A percentile compares a stretch with the other conserved stretches of the same genome.
Conservation (phyloP, 1,140 invertebrate genomes). For the Cotesia chilonis region DNA sequence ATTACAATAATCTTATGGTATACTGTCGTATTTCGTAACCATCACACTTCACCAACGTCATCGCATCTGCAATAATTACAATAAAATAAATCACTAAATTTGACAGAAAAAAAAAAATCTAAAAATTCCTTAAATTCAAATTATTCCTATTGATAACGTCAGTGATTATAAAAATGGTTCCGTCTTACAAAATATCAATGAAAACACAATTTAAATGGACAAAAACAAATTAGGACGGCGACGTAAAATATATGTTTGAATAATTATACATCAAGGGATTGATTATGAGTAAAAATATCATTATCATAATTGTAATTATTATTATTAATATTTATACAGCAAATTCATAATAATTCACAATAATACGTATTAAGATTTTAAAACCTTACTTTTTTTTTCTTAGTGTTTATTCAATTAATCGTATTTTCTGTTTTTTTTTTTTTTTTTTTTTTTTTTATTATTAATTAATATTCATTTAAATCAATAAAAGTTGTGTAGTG, state of each 20-base stretch:
- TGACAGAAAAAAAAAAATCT: too few species aligned
- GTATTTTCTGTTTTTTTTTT: constrained; percentile 27
- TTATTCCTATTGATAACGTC: too few species aligned
- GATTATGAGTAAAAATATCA: constrained; percentile 8
- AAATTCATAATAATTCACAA: constrained; percentile 47
- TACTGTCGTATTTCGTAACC: constrained; percentile 58
- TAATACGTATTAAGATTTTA: constrained; percentile 47
- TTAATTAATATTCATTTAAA: constrained; percentile 46
- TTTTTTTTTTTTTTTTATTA: constrained; percentile 35
- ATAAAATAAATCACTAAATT: too few species aligned
- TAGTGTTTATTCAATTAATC: constrained; percentile 49
- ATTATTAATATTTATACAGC: constrained; percentile 38
- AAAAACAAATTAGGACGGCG: constrained; percentile 14
- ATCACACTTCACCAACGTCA: constrained; percentile 44
- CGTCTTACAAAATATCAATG: background rate
- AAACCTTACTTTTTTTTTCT: constrained; percentile 36
- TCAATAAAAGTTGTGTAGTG: constrained; percentile 63
- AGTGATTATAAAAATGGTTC: too few species aligned
- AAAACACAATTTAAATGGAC: background rate
- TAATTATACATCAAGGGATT: background rate
- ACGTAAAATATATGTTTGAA: constrained; percentile 32
- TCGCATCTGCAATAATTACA: background rate
- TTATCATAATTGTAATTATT: background rate
- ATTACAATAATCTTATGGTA: constrained; percentile 64
- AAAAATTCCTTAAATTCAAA: too few species aligned